phyloP scores from a whole-genome alignment of 53 echinoderm and acorn worm genomes.

The Temnopleurus reevesii region DNA sequence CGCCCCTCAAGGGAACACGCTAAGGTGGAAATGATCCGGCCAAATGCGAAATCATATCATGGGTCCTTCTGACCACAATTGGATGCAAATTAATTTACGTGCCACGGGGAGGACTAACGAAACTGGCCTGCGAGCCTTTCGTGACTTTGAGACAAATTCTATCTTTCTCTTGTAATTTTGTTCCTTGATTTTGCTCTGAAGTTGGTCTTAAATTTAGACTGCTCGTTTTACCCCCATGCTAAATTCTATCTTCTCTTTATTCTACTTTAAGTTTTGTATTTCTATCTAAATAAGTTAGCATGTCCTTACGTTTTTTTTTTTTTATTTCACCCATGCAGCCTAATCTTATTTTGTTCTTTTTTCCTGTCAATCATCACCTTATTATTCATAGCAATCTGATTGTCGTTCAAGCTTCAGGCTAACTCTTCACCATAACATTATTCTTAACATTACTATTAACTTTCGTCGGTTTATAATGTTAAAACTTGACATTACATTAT shows the following conservation, averaged over 20 bases:
- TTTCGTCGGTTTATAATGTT: too few relatives aligned
- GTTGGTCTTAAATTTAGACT: background rate
- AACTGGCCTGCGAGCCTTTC: background rate
- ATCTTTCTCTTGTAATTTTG: background rate
- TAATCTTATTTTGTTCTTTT: too few relatives aligned
- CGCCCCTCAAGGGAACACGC: background rate
- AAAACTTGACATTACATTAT: too few relatives aligned
- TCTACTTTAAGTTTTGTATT: background rate
- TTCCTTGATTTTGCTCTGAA: too few relatives aligned
- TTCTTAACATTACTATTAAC: too few relatives aligned
- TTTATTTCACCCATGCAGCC: too few relatives aligned
- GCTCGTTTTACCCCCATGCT: background rate
- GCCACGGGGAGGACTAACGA: background rate
- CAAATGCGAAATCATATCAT: background rate
- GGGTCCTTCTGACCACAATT: background rate
- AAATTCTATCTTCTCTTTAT: background rate
- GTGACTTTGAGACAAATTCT: background rate
- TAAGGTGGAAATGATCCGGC: background rate
- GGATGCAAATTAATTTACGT: slow-evolving; percentile 27
- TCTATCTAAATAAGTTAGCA: too few relatives aligned
- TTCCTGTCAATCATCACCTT: too few relatives aligned
- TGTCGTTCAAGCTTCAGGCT: too few relatives aligned
- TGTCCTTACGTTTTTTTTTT: too few relatives aligned
- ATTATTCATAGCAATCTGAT: too few relatives aligned
- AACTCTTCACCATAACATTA: too few relatives aligned